Evolutionary conservation across 1,140 invertebrate genomes (phyloP), one percentile per base, ranked within the genome.

Genomic region (Pseudomyrmex pallidus): DNA sequence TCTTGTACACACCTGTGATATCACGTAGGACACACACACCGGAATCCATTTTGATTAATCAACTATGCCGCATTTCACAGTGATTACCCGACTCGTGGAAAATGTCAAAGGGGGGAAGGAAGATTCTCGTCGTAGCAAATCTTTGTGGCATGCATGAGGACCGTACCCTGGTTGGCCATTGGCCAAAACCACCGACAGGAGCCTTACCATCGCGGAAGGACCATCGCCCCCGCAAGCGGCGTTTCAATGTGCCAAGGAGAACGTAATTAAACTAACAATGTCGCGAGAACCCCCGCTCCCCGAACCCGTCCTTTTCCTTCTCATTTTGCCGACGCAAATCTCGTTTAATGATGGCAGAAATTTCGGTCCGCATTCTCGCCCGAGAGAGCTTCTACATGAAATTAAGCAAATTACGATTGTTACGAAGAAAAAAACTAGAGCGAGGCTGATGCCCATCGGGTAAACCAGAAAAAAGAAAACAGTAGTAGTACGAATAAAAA

Each of bases 231-330:
- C 76, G 54, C 76, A 78, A 44, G 64, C 67, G 73, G 73, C 52
- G 78, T 73, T 77, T 77, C 62, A 56, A 74, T 61, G 46, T 77
- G 74, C 84, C 86, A 70, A 85, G 77, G 54, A 74, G 59, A 88
- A 88, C 73, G 83, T 89, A 89, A 89, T 88, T 89, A 89, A 88
- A 89, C 87, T 89, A 89, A 89, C 87, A 88, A 89, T 89, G 86
- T 88, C 67, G 67, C 22, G 70, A 82, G 57, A 48, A 50, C 63
- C 22, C 52, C 22, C 52, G 22, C 54, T 48, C 35, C 13, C n/a
- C 17, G 10, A n/a, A n/a, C 35, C 9, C 9, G 2, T 15, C 44
- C 44, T 50, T 72, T 20, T 50, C 7, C 9, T 12, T 15, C 8
- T 2, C 35, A 57, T 84, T 70, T 44, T 59, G 35, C 5, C 7